Conservation (phyloP, 2,888 invertebrate genomes). For the Carabus problematicus region DNA sequence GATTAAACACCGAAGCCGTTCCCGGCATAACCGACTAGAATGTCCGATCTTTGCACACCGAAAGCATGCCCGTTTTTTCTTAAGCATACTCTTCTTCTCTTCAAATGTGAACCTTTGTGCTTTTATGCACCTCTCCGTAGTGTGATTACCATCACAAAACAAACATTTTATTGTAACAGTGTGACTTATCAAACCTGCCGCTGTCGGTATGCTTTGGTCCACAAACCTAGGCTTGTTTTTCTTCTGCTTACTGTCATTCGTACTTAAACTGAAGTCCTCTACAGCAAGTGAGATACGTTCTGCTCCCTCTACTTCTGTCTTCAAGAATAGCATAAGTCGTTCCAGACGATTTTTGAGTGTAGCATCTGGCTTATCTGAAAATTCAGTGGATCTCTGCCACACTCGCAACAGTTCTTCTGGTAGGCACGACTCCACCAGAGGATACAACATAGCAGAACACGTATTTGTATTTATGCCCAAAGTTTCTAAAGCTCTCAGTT, state of each 20-base stretch:
- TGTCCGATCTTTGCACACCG: constrained; percentile 6
- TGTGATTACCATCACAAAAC: constrained; percentile 42
- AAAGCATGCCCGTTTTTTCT: constrained; percentile 14
- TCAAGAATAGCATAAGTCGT: not conserved
- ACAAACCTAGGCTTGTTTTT: not conserved
- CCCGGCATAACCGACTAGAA: not conserved
- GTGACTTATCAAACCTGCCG: not conserved
- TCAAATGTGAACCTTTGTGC: constrained; percentile 35
- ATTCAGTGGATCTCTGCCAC: constrained; percentile 15
- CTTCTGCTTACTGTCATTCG: not conserved
- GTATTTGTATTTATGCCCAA: constrained; percentile 13
- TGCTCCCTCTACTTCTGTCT: not conserved
- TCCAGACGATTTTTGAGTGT: not conserved
- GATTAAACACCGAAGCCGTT: not conserved
- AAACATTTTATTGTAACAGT: constrained; percentile 19
- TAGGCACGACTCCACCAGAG: constrained; percentile 9
- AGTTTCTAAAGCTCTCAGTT: constrained; percentile 14
- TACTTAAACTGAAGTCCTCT: not conserved
- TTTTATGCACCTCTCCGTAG: constrained; percentile 45
- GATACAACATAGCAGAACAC: constrained; percentile 16
- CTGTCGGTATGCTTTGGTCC: not conserved
- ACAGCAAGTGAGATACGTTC: not conserved
- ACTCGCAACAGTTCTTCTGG: constrained; percentile 14
- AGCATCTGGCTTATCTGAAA: not conserved
- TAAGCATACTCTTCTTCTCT: not conserved